These are phyloP conservation scores for Heloderma charlesbogerti DNA, from an alignment of 2,113 vertebrate species.

Conservation along the genomic window DNA sequence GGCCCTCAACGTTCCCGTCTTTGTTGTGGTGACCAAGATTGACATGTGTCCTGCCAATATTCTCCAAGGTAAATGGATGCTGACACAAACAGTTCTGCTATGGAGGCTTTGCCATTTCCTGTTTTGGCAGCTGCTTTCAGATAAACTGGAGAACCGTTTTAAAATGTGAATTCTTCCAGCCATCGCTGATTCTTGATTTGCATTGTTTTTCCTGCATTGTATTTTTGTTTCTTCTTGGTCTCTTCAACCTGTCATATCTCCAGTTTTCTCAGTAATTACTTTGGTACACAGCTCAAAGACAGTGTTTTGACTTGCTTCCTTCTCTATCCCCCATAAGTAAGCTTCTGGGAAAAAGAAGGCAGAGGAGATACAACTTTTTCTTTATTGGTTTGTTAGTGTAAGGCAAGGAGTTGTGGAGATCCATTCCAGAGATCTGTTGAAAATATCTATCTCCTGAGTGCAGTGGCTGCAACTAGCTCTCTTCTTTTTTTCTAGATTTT, in stretches of 20 bases:
- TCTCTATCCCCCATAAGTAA: too few relatives aligned
- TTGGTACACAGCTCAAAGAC: neutral
- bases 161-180: neutral
- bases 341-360: neutral
- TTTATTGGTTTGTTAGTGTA: neutral
- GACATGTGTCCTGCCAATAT: conserved; percentile 99
- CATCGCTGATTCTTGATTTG: neutral
- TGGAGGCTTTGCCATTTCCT: conserved; percentile 23
- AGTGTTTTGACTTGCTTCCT: neutral
- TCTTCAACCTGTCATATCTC: neutral
- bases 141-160: conserved; percentile 22
- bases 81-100: neutral
- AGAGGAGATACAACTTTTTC: neutral
- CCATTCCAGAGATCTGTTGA: neutral
- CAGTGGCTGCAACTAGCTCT: conserved; percentile 2
- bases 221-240: neutral
- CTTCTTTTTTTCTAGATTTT: conserved; percentile 10
- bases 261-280: neutral
- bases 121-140: conserved; percentile 1
- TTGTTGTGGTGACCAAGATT: conserved; percentile 98
- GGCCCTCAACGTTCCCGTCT: conserved; percentile 96
- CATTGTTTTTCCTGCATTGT: neutral
- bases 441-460: neutral
- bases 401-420: neutral
- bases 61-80: conserved; percentile 87